These are phyloP conservation scores for Cephus sareptanus DNA, from an alignment of 2,888 invertebrate species.

Conservation along the genomic window DNA sequence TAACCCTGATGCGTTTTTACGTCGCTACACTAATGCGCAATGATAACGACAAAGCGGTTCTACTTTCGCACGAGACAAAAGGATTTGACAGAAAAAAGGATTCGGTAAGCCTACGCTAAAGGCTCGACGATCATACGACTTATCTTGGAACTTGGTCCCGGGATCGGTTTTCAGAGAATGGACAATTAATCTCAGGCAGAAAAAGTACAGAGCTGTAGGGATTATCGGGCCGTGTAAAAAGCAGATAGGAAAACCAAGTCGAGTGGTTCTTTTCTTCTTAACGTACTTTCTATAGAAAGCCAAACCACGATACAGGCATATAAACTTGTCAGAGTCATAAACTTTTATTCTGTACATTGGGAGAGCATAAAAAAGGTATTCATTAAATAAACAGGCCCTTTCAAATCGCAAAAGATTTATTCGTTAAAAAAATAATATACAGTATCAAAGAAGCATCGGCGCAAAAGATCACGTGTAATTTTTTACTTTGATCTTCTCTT, in stretches of 20 bases:
- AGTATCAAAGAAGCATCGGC: neutral
- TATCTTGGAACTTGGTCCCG: neutral
- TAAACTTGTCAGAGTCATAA: neutral
- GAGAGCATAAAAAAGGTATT: neutral
- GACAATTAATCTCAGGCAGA: neutral
- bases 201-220: neutral
- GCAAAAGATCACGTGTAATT: neutral
- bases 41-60: neutral
- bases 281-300: neutral
- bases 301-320: neutral
- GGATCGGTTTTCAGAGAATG: neutral
- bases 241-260: neutral
- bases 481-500: neutral
- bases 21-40: neutral
- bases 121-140: neutral
- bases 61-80: neutral
- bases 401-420: neutral
- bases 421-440: neutral
- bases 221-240: neutral
- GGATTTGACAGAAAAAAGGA: neutral
- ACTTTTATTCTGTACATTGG: neutral
- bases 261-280: neutral
- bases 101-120: neutral
- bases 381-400: neutral
- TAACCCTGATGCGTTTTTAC: neutral